Conservation (phyloP, 2,888 invertebrate genomes). For the Sicus ferrugineus region DNA sequence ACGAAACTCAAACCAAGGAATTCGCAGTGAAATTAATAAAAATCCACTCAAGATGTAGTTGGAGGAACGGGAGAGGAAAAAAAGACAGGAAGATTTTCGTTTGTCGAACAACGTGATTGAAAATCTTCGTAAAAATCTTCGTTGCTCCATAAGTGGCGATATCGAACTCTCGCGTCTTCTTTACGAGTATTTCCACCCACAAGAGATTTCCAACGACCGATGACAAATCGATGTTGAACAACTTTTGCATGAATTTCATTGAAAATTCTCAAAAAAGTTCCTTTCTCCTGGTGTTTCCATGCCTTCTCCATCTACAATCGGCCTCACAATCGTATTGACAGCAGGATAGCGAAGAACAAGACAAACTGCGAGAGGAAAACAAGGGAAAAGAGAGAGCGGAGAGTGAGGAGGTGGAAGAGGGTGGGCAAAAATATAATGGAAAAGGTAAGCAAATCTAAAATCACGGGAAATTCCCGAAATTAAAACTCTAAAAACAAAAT, state of each 20-base stretch:
- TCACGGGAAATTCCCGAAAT: background rate
- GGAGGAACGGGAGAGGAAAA: no score
- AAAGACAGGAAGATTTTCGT: no score
- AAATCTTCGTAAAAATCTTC: background rate
- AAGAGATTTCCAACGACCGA: constrained; percentile 12
- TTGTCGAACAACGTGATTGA: background rate
- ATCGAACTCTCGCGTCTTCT: background rate
- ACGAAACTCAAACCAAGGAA: background rate
- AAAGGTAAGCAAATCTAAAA: background rate
- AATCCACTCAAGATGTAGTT: constrained; percentile 6
- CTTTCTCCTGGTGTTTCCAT: background rate
- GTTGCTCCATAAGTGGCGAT: background rate
- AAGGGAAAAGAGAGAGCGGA: no score
- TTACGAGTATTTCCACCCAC: background rate
- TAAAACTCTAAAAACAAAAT: background rate
- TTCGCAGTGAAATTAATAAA: constrained; percentile 16
- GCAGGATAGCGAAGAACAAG: background rate
- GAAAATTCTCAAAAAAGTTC: constrained; percentile 11
- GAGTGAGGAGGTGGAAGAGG: no score
- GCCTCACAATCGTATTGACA: background rate
- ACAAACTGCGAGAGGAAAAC: background rate
- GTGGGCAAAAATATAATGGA: no score
- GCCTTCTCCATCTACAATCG: background rate
- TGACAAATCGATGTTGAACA: constrained; percentile 30
- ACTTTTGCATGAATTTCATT: constrained; percentile 26